Percentiles rank a stretch among this genome's conserved stretches.
Conservation (phyloP, 2,113 vertebrate genomes). For the Amphilophus citrinellus region DNA sequence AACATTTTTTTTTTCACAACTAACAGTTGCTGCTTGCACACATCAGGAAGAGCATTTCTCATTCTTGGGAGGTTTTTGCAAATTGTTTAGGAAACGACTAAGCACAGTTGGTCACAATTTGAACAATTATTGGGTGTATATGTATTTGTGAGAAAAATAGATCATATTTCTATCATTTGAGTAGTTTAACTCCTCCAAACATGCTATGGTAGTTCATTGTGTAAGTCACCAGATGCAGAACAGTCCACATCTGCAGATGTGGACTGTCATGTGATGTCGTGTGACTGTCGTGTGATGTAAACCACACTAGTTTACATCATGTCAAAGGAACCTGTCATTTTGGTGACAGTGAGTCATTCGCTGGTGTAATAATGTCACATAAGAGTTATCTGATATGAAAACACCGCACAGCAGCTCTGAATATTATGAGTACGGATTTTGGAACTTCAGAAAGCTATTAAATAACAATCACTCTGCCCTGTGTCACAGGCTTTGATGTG, state of each 20-base stretch:
- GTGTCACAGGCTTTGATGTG: not conserved
- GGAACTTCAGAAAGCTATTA: not conserved
- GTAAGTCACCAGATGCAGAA: not conserved
- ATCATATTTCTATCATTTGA: not conserved
- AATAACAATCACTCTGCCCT: not conserved
- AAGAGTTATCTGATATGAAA: too few relatives aligned
- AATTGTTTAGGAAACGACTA: not conserved
- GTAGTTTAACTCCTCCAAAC: not conserved
- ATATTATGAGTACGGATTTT: not conserved
- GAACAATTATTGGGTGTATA: not conserved
- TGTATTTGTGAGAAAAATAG: not conserved
- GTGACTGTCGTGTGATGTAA: too few relatives aligned
- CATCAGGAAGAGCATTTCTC: not conserved
- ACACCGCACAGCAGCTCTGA: too few relatives aligned
- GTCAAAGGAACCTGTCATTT: too few relatives aligned
- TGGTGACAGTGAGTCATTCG: too few relatives aligned
- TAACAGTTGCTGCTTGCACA: not conserved
- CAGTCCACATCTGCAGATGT: not conserved
- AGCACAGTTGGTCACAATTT: not conserved
- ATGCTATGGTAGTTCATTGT: not conserved
- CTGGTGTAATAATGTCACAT: too few relatives aligned
- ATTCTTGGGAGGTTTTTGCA: not conserved
- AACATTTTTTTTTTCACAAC: not conserved
- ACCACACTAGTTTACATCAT: too few relatives aligned
- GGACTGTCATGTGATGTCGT: too few relatives aligned